These are phyloP conservation scores for Todiramphus saurophagus DNA, from an alignment of 2,113 vertebrate species.

Conservation along the genomic window DNA sequence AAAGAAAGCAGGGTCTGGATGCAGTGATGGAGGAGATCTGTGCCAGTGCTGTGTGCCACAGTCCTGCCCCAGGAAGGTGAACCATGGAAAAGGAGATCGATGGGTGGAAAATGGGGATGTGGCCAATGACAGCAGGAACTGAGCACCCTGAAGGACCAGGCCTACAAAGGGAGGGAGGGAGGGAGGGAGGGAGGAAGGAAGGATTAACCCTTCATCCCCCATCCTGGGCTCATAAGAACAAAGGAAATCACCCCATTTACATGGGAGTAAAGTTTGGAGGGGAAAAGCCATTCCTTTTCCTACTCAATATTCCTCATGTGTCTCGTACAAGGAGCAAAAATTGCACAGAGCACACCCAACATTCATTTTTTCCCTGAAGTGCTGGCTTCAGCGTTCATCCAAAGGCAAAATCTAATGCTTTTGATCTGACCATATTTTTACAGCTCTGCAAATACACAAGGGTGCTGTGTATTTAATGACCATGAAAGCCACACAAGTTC, in stretches of 20 bases:
- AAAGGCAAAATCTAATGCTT: neutral
- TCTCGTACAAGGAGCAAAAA: neutral
- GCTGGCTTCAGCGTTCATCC: neutral
- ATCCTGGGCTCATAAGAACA: neutral
- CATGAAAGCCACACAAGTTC: slow-evolving; percentile 14
- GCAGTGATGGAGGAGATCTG: neutral
- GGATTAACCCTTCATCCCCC: neutral
- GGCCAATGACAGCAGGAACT: neutral
- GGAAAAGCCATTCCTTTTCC: neutral
- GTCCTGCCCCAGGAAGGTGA: neutral
- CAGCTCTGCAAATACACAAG: slow-evolving; percentile 12
- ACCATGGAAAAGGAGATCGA: neutral
- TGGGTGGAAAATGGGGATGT: neutral
- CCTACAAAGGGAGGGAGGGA: neutral
- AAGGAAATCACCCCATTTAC: neutral
- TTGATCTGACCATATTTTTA: neutral
- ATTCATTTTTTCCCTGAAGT: neutral
- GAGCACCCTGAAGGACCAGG: neutral
- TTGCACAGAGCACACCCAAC: neutral
- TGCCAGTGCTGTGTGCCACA: neutral
- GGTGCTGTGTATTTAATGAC: slow-evolving; percentile 30
- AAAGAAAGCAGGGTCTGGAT: neutral
- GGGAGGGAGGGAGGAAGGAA: neutral
- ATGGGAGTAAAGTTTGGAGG: neutral
- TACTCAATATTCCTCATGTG: neutral